Evolutionary conservation across 2,888 invertebrate genomes (phyloP).

Genomic region (Embidobia sp.): DNA sequence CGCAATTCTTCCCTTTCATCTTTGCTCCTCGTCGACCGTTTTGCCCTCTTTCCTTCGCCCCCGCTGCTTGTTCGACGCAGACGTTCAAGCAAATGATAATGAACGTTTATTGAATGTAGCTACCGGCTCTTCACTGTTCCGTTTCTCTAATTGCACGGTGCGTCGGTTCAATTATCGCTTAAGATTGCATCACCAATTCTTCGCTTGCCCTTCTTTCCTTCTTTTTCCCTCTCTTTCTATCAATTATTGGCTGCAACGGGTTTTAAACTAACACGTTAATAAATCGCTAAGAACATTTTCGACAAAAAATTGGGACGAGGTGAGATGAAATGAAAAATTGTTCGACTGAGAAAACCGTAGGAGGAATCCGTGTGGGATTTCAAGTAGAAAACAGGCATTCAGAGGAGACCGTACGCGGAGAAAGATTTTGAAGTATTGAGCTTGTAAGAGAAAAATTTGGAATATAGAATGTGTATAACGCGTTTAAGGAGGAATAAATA

Average conservation of each 20-base stretch:
- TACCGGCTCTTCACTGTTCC: background rate
- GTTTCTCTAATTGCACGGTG: constrained; percentile 6
- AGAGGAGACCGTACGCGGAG: constrained; percentile 30
- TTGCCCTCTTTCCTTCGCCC: constrained; percentile 15
- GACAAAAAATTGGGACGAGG: constrained; percentile 34
- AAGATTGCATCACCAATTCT: background rate
- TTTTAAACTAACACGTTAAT: constrained; percentile 23
- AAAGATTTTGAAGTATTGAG: constrained; percentile 47
- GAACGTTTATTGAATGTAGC: constrained; percentile 16
- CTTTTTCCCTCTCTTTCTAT: too few species aligned
- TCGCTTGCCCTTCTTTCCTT: too few species aligned
- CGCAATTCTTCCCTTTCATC: constrained; percentile 44
- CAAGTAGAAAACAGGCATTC: constrained; percentile 58
- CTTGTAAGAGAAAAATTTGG: constrained; percentile 37
- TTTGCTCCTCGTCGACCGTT: constrained; percentile 14
- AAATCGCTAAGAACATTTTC: constrained; percentile 34
- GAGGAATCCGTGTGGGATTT: constrained; percentile 51
- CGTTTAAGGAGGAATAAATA: too few species aligned
- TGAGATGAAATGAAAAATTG: constrained; percentile 56
- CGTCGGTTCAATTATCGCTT: background rate
- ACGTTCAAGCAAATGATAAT: constrained; percentile 16
- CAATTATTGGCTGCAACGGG: constrained; percentile 13
- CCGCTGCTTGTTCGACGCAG: background rate
- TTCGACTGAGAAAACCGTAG: constrained; percentile 41
- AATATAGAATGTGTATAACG: constrained; percentile 15